These are phyloP conservation scores for Falco naumanni DNA, from an alignment of 2,797 vertebrate genomes.

Conservation along the genomic window DNA sequence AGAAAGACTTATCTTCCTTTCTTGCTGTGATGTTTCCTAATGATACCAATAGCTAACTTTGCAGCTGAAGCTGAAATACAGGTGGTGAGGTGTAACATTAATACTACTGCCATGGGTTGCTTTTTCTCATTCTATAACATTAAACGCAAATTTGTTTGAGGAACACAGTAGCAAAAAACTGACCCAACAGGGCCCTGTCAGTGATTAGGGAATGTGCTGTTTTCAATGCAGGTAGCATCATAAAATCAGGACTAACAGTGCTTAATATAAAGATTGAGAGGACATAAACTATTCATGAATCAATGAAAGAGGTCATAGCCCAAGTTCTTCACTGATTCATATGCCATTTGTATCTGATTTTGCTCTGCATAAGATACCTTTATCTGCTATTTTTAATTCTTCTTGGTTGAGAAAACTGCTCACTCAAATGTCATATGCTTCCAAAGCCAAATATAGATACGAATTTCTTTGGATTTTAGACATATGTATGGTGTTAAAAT, in stretches of 20 bases:
- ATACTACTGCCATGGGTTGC: background rate
- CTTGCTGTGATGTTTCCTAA: background rate
- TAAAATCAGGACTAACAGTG: background rate
- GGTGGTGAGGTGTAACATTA: background rate
- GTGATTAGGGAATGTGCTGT: background rate
- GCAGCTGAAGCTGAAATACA: background rate
- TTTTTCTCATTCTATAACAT: background rate
- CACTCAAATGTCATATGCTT: constrained; percentile 56
- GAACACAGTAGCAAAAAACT: background rate
- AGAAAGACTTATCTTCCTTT: background rate
- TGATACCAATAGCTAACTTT: background rate
- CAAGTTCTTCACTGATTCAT: constrained; percentile 25
- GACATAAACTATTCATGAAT: constrained; percentile 18
- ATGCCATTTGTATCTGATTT: constrained; percentile 37
- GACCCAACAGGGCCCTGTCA: background rate
- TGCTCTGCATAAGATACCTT: constrained; percentile 37
- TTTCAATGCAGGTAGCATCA: background rate
- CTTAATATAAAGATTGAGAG: background rate
- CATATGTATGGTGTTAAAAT: constrained; percentile 61
- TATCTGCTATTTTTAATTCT: constrained; percentile 58
- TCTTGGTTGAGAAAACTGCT: constrained; percentile 46
- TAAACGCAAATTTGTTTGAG: background rate
- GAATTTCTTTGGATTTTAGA: constrained; percentile 47
- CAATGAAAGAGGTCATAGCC: background rate
- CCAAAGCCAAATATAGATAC: constrained; percentile 59